phyloP scores from a whole-genome alignment of 2,888 invertebrate genomes.

The Silvanus unidentatus region DNA sequence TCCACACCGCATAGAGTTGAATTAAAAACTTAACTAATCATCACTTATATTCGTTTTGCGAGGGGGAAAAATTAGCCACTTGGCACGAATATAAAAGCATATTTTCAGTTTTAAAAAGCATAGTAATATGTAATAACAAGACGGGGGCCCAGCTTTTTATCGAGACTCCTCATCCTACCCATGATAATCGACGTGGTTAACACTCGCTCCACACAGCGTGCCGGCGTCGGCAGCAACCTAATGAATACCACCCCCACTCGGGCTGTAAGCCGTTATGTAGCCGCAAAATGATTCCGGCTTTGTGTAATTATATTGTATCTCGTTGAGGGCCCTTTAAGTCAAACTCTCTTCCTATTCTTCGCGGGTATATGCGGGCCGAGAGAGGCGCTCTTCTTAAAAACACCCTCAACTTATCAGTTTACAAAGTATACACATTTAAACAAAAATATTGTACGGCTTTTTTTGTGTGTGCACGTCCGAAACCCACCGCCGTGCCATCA shows the following conservation, averaged over 20 bases:
- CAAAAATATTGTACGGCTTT: no score
- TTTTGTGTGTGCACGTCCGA: no score
- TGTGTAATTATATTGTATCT: constrained; percentile 27
- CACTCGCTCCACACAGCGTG: constrained; percentile 14
- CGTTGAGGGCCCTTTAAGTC: constrained; percentile 16
- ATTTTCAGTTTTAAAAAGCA: constrained; percentile 13
- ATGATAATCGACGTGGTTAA: constrained; percentile 17
- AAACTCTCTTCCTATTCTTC: neutral
- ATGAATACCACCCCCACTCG: constrained; percentile 21
- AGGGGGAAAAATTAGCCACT: neutral
- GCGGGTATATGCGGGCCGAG: neutral
- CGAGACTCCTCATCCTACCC: constrained; percentile 1
- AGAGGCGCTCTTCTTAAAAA: neutral
- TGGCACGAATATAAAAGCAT: constrained; percentile 15
- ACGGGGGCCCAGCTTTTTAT: no score
- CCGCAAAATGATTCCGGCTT: constrained; percentile 25
- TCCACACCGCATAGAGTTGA: no score
- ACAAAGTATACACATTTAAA: no score
- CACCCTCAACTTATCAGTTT: no score
- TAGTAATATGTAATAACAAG: constrained; percentile 16
- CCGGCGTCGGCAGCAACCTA: constrained; percentile 16
- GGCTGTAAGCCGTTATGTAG: constrained; percentile 4
- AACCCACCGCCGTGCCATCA: no score
- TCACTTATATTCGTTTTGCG: no score
- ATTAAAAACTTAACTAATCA: no score